Evolutionary conservation across 2,797 vertebrate species (phyloP).

Genomic region (Sciurus carolinensis): DNA sequence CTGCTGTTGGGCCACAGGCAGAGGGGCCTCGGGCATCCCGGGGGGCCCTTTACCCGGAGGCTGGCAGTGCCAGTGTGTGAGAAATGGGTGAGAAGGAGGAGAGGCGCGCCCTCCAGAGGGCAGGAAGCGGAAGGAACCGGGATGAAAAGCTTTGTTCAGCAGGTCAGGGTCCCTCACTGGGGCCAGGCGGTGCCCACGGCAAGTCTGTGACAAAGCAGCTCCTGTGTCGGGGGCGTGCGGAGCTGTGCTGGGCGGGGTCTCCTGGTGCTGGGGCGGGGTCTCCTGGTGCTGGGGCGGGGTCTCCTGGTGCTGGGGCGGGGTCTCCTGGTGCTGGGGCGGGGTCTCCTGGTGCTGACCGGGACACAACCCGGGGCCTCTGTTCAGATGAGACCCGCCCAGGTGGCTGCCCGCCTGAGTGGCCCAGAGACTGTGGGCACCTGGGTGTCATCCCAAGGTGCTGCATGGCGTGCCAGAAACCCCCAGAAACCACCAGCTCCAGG

Average conservation of each 20-base stretch:
- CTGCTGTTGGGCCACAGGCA: too few relatives aligned
- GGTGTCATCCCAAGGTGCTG: accelerated
- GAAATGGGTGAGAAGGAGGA: constrained; percentile 29
- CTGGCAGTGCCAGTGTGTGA: background rate
- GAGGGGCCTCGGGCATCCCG: background rate
- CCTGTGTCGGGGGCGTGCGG: constrained; percentile 83
- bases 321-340: accelerated
- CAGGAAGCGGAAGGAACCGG: constrained; percentile 83
- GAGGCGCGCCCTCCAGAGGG: constrained; percentile 42
- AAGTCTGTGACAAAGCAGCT: constrained; percentile 84
- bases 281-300: too few relatives aligned
- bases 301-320: too few relatives aligned
- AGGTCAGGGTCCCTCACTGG: constrained; percentile 84
- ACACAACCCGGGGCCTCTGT: background rate
- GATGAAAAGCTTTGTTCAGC: constrained; percentile 82
- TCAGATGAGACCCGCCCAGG: background rate
- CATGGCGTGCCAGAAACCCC: accelerated
- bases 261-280: background rate
- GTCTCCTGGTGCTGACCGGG: background rate
- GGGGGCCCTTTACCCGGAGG: background rate
- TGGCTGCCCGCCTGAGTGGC: background rate
- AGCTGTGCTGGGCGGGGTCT: background rate
- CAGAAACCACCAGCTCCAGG: background rate
- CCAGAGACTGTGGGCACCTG: accelerated
- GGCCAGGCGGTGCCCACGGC: constrained; percentile 84